Conservation (phyloP, 53 echinoderm and acorn worm species). For the Glandiceps talaboti region DNA sequence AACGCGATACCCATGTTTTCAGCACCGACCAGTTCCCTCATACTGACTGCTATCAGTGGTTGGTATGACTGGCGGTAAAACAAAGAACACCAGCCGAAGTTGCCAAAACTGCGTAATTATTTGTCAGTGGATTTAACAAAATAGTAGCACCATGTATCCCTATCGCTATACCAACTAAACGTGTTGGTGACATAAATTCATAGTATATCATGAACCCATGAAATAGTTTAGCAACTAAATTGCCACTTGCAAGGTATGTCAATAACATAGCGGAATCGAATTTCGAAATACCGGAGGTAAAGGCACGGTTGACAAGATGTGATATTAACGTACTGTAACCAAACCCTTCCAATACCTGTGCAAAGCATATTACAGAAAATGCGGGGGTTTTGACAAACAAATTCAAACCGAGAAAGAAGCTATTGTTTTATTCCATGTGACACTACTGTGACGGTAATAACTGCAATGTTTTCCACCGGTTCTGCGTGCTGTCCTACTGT, state of each 20-base stretch:
- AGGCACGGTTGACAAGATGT: constrained; percentile 21
- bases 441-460: no score
- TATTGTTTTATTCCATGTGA: no score
- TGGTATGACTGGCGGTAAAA: constrained; percentile 1
- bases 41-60: neutral
- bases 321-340: constrained; percentile 14
- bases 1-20: neutral
- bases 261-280: constrained; percentile 16
- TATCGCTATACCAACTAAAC: neutral
- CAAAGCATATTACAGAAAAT: no score
- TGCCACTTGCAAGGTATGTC: constrained; percentile 11
- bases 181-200: neutral
- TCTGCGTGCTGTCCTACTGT: no score
- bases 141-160: constrained; percentile 2
- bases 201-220: constrained; percentile 13
- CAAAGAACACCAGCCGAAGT: constrained; percentile 12
- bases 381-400: no score
- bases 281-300: constrained; percentile 7
- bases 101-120: neutral
- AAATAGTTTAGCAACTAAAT: constrained; percentile 5
- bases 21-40: constrained; percentile 9
- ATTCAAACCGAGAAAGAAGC: no score
- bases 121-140: constrained; percentile 7
- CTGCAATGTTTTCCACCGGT: no score
- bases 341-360: no score